Percentiles rank a stretch among this genome's conserved stretches.
Conservation (phyloP, 1,140 invertebrate species). For the Muscidifurax raptorellus region DNA sequence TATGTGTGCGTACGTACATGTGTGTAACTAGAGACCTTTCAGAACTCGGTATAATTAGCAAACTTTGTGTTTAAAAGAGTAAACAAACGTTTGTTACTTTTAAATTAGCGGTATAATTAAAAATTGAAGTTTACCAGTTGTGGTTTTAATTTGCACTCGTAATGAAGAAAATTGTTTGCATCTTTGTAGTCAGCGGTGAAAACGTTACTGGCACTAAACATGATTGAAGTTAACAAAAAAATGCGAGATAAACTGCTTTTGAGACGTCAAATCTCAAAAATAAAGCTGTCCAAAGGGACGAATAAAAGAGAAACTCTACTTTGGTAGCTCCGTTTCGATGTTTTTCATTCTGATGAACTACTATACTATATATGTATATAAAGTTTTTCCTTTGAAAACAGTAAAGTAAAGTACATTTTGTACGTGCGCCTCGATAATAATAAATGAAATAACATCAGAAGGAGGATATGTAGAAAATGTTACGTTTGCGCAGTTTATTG, state of each 20-base stretch:
- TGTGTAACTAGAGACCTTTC: neutral
- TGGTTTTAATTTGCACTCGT: too few relatives aligned
- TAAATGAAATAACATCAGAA: too few relatives aligned
- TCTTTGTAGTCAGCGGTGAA: too few relatives aligned
- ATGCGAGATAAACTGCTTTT: neutral
- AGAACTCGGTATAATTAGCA: slow-evolving; percentile 15
- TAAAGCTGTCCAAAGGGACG: neutral
- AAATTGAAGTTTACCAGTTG: too few relatives aligned
- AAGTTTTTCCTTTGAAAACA: neutral
- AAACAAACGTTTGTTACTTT: neutral
- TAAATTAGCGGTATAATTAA: too few relatives aligned
- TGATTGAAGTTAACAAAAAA: neutral
- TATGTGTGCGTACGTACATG: neutral
- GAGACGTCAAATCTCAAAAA: neutral
- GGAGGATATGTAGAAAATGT: too few relatives aligned
- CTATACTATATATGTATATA: too few relatives aligned
- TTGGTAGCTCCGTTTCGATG: neutral
- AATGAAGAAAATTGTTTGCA: neutral
- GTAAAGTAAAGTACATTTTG: neutral
- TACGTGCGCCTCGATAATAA: too few relatives aligned
- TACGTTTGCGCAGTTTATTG: too few relatives aligned
- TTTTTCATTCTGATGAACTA: neutral
- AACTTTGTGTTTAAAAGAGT: slow-evolving; percentile 20
- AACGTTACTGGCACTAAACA: too few relatives aligned
- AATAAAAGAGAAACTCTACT: neutral